Evolutionary conservation across 35 echinoderm and acorn worm genomes (phyloP).

Genomic region (Eucidaris tribuloides): DNA sequence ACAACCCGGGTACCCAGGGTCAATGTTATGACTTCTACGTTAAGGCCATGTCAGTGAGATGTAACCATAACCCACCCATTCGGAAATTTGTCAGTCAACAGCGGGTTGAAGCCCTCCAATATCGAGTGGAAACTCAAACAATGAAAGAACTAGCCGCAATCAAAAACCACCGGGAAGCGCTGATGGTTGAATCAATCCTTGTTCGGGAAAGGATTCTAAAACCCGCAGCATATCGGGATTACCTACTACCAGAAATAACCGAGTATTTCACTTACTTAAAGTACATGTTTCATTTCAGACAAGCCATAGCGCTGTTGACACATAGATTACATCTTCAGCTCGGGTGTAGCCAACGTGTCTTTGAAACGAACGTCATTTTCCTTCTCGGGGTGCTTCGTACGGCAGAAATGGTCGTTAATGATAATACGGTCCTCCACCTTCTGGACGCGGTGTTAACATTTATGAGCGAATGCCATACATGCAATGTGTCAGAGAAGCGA

Average conservation of each 20-base stretch:
- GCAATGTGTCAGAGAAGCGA: neutral
- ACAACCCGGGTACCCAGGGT: no score
- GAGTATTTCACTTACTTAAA: constrained; percentile 8
- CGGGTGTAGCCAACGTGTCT: neutral
- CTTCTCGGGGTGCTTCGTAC: neutral
- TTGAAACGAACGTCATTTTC: constrained; percentile 5
- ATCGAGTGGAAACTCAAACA: constrained; percentile 1
- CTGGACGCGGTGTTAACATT: neutral
- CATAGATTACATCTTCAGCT: constrained; percentile 12
- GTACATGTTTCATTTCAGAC: neutral
- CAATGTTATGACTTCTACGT: neutral
- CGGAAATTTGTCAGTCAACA: constrained; percentile 6
- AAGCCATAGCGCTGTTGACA: constrained; percentile 4
- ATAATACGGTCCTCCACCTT: neutral
- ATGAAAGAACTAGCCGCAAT: neutral
- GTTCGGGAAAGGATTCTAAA: neutral
- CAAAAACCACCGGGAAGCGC: constrained; percentile 4
- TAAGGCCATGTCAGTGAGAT: neutral
- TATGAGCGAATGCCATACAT: neutral
- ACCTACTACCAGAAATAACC: neutral
- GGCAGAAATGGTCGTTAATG: neutral
- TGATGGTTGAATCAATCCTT: constrained; percentile 3
- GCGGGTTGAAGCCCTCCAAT: neutral
- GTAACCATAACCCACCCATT: neutral
- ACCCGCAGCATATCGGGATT: neutral